Evolutionary conservation across 2,888 invertebrate genomes (phyloP).

Genomic region (Metacarcinus magister): DNA sequence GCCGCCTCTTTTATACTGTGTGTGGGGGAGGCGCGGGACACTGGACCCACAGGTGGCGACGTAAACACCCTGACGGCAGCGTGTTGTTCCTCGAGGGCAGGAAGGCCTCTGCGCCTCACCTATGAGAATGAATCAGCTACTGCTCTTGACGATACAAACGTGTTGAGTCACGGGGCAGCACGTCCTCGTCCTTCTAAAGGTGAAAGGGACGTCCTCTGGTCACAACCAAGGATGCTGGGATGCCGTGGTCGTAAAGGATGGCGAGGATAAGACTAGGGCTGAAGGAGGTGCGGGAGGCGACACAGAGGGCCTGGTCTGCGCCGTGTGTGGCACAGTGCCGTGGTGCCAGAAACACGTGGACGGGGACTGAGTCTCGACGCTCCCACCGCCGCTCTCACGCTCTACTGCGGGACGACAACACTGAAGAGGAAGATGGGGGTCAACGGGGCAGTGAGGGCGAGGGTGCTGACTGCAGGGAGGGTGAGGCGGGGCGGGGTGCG

Average conservation of each 20-base stretch:
- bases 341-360: constrained; percentile 42
- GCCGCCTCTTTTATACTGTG: neutral
- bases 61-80: neutral
- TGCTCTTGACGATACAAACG: neutral
- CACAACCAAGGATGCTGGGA: neutral
- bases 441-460: neutral
- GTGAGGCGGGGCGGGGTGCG: neutral
- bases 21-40: neutral
- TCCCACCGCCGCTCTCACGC: neutral
- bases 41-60: constrained; percentile 35
- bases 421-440: constrained; percentile 9
- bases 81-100: neutral
- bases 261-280: neutral
- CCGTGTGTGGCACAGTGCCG: neutral
- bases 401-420: neutral
- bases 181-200: neutral
- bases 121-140: neutral
- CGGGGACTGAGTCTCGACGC: neutral
- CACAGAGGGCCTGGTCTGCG: neutral
- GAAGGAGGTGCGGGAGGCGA: neutral
- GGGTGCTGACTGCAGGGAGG: neutral
- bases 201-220: neutral
- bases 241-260: neutral
- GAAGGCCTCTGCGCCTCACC: neutral
- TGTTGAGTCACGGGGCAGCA: neutral